Evolutionary conservation across 2,113 vertebrate genomes (phyloP).

Genomic region (Hippoglossus stenolepis): DNA sequence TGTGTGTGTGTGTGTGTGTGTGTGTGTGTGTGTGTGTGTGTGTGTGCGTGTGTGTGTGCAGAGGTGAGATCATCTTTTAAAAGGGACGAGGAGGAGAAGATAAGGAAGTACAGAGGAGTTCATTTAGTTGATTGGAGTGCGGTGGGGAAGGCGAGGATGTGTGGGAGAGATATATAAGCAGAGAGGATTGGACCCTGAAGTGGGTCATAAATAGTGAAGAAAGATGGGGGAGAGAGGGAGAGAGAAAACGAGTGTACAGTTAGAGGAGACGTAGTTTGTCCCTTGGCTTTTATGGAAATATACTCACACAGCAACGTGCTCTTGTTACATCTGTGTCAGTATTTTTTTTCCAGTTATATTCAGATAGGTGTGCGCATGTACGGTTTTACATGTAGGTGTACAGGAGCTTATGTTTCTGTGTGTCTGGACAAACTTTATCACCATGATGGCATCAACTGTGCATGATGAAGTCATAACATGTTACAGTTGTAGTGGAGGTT

Average conservation of each 20-base stretch:
- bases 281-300: background rate
- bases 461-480: too few species aligned
- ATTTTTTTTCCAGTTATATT: too few species aligned
- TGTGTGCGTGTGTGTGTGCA: slow-evolving; percentile 14
- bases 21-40: background rate
- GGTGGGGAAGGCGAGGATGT: slow-evolving; percentile 9
- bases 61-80: slow-evolving; percentile 34
- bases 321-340: too few species aligned
- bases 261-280: background rate
- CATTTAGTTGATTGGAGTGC: slow-evolving; percentile 53
- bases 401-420: too few species aligned
- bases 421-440: too few species aligned
- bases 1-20: background rate
- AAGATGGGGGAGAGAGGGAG: slow-evolving; percentile 2
- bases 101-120: slow-evolving; percentile 34
- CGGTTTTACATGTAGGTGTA: too few species aligned
- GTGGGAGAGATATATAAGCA: slow-evolving; percentile 44
- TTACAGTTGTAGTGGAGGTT: too few species aligned
- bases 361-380: too few species aligned
- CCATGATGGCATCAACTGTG: too few species aligned
- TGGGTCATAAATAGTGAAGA: slow-evolving; percentile 43
- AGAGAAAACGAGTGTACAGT: background rate
- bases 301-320: background rate
- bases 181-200: slow-evolving; percentile 49
- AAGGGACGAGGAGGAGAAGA: slow-evolving; percentile 27